These are phyloP conservation scores for Poecilia gillii DNA, from an alignment of 2,797 vertebrate species.

Conservation along the genomic window DNA sequence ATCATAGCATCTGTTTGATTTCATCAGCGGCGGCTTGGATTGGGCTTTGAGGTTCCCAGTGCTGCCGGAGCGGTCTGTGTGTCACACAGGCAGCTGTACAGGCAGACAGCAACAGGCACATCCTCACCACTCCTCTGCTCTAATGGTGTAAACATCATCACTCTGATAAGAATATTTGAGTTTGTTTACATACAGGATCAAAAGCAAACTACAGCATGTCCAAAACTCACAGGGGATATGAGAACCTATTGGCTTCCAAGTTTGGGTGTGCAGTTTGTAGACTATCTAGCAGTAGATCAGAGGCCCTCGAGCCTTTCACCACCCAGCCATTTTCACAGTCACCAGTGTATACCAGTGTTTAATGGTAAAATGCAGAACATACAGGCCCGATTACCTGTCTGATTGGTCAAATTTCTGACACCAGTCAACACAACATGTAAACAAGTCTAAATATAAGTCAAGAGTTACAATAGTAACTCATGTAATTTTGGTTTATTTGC, in stretches of 20 bases:
- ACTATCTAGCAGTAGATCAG: background rate
- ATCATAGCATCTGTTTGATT: slow-evolving; percentile 66
- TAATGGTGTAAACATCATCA: slow-evolving; percentile 44
- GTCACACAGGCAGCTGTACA: slow-evolving; percentile 41
- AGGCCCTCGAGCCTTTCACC: background rate
- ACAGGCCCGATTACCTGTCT: background rate
- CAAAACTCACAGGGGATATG: slow-evolving; percentile 32
- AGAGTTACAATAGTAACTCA: too few relatives aligned
- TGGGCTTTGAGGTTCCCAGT: slow-evolving; percentile 51
- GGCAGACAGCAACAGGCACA: slow-evolving; percentile 17
- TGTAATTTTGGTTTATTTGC: too few relatives aligned
- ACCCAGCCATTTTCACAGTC: background rate
- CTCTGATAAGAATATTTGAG: slow-evolving; percentile 56
- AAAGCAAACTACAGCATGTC: slow-evolving; percentile 41
- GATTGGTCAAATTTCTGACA: background rate
- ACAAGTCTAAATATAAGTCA: background rate
- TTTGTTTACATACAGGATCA: slow-evolving; percentile 58
- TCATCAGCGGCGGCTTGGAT: slow-evolving; percentile 37
- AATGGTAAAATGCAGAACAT: background rate
- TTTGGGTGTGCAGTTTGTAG: slow-evolving; percentile 23
- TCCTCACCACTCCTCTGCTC: slow-evolving; percentile 17
- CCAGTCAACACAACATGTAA: background rate
- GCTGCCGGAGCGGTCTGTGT: slow-evolving; percentile 3
- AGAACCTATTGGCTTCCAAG: slow-evolving; percentile 13
- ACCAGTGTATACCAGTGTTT: background rate